Percentiles rank a stretch among this genome's conserved stretches.
Evolutionary conservation across 2,888 invertebrate genomes (phyloP).

Genomic region (Caenorhabditis doughertyi): DNA sequence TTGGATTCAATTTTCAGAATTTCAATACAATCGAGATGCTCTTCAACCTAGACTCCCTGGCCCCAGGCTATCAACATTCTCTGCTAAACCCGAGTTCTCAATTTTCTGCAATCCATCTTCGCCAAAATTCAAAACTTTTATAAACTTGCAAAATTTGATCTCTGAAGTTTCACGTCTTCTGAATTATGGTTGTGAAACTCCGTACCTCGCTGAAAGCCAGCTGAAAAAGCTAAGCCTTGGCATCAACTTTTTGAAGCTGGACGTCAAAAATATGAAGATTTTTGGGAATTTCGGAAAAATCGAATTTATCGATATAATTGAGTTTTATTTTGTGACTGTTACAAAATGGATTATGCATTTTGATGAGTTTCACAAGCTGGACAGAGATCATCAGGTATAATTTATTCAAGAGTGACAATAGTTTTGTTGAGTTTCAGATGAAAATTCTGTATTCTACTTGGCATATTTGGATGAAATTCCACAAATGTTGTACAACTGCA

Average conservation of each 20-base stretch:
- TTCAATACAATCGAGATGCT: slow-evolving; percentile 17
- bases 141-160: slow-evolving; percentile 19
- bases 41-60: neutral
- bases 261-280: neutral
- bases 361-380: slow-evolving; percentile 39
- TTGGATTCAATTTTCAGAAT: neutral
- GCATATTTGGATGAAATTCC: slow-evolving; percentile 40
- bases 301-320: slow-evolving; percentile 27
- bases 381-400: slow-evolving; percentile 29
- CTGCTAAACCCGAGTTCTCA: slow-evolving; percentile 6
- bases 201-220: neutral
- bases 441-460: slow-evolving; percentile 47
- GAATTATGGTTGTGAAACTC: neutral
- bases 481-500: slow-evolving; percentile 1
- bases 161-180: slow-evolving; percentile 30
- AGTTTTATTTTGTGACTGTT: slow-evolving; percentile 30
- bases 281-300: neutral
- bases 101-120: slow-evolving; percentile 7
- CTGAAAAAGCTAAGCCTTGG: slow-evolving; percentile 24
- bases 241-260: slow-evolving; percentile 3
- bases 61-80: neutral
- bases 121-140: neutral
- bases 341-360: slow-evolving; percentile 44
- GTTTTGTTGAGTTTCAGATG: too few relatives aligned
- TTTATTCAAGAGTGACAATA: too few relatives aligned